Percentiles rank a stretch among this genome's conserved stretches.
These are phyloP conservation scores for Parambassis ranga DNA, from an alignment of 2,797 vertebrate species.

Conservation along the genomic window DNA sequence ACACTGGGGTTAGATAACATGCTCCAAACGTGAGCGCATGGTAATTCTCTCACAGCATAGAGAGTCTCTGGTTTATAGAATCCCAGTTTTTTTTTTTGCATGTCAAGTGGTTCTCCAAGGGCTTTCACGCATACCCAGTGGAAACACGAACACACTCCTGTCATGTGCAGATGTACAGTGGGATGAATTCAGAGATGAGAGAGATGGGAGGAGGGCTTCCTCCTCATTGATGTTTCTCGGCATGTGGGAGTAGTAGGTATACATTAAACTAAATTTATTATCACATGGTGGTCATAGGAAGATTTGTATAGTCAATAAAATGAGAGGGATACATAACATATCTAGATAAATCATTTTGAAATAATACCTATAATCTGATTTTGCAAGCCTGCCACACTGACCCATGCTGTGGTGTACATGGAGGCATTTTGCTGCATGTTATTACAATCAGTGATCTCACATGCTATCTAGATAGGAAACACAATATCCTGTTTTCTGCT, in stretches of 20 bases:
- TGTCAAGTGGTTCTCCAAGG: slow-evolving; percentile 47
- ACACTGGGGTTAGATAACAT: slow-evolving; percentile 44
- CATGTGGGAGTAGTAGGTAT: slow-evolving; percentile 15
- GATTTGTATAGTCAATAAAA: neutral
- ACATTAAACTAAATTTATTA: neutral
- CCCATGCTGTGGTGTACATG: neutral
- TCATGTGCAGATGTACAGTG: slow-evolving; percentile 50
- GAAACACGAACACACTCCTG: slow-evolving; percentile 29
- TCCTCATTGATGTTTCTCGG: slow-evolving; percentile 45
- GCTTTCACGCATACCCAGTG: slow-evolving; percentile 4
- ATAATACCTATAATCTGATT: neutral
- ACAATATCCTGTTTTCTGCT: slow-evolving; percentile 65
- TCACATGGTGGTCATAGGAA: neutral
- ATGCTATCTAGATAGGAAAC: slow-evolving; percentile 43
- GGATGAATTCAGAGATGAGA: slow-evolving; percentile 44
- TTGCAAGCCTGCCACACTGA: neutral
- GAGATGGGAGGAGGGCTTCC: slow-evolving; percentile 34
- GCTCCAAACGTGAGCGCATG: slow-evolving; percentile 46
- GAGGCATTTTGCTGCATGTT: slow-evolving; percentile 8
- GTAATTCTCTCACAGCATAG: slow-evolving; percentile 30
- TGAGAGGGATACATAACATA: too few species aligned
- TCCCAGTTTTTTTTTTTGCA: slow-evolving; percentile 37
- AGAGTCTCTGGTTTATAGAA: slow-evolving; percentile 31
- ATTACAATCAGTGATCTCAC: slow-evolving; percentile 25
- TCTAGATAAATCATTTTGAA: slow-evolving; percentile 9